A percentile compares a stretch with the other conserved stretches of the same genome.
Evolutionary conservation across 1,140 invertebrate genomes (phyloP).

Genomic region (Pogonognathellus flavescens): DNA sequence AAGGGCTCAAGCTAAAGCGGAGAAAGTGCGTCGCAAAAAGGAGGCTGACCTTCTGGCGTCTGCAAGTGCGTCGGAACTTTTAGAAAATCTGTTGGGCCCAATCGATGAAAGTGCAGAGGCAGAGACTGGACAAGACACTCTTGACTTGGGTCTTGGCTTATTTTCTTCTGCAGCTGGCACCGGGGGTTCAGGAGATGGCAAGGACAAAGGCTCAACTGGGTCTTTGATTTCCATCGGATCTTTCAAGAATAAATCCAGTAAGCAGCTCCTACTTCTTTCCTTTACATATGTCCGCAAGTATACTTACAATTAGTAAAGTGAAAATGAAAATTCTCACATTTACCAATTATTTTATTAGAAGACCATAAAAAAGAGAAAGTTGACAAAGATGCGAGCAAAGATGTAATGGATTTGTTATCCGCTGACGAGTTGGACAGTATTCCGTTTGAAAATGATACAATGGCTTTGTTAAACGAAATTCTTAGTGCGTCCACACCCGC

Average conservation of each 20-base stretch:
- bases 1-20: constrained; percentile 35
- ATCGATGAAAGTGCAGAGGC: constrained; percentile 65
- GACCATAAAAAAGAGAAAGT: constrained; percentile 56
- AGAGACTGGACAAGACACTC: constrained; percentile 60
- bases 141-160: constrained; percentile 62
- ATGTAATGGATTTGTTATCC: constrained; percentile 61
- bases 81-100: constrained; percentile 64
- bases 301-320: too few species aligned
- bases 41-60: constrained; percentile 54
- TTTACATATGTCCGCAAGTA: too few species aligned
- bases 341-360: constrained; percentile 40
- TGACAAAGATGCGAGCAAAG: constrained; percentile 65
- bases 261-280: background rate
- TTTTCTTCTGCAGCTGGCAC: constrained; percentile 30
- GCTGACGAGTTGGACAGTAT: constrained; percentile 62
- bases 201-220: constrained; percentile 22
- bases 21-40: constrained; percentile 58
- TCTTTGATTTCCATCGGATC: constrained; percentile 57
- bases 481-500: constrained; percentile 66
- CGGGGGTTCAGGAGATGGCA: background rate
- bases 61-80: constrained; percentile 58
- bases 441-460: constrained; percentile 64
- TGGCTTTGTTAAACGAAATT: constrained; percentile 71
- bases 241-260: constrained; percentile 52
- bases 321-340: too few species aligned